A percentile compares a stretch with the other conserved stretches of the same genome.
Conservation (phyloP, 2,113 vertebrate genomes). For the Nibea albiflora region DNA sequence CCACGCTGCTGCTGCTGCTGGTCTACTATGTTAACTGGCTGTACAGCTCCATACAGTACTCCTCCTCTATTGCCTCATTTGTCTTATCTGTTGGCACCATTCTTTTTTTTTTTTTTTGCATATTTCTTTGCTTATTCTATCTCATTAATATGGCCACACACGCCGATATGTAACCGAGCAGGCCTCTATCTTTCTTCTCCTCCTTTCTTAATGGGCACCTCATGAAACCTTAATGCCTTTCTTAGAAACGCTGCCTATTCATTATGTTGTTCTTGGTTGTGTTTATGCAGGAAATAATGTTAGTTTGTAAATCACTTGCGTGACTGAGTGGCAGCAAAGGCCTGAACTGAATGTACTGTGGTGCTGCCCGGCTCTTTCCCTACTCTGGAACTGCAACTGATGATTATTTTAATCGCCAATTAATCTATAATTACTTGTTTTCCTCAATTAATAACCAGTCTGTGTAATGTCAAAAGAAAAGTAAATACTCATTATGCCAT, state of each 20-base stretch:
- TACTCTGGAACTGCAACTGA: background rate
- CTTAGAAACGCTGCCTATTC: constrained; percentile 26
- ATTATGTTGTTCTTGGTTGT: constrained; percentile 34
- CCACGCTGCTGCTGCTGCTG: constrained; percentile 22
- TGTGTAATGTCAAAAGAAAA: constrained; percentile 10
- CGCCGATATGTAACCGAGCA: constrained; percentile 27
- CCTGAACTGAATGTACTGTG: background rate
- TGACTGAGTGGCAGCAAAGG: background rate
- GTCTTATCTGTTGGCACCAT: constrained; percentile 37
- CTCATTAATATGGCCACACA: constrained; percentile 5
- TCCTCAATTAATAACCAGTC: background rate
- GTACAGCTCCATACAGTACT: background rate
- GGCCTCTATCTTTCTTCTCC: constrained; percentile 20
- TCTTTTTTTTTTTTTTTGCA: constrained; percentile 55
- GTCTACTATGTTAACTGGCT: constrained; percentile 15
- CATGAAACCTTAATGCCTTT: constrained; percentile 58
- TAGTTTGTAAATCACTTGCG: constrained; percentile 28
- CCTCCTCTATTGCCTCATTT: constrained; percentile 5
- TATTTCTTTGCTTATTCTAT: constrained; percentile 24
- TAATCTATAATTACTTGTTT: constrained; percentile 10
- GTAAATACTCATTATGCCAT: too few relatives aligned
- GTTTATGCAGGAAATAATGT: constrained; percentile 28
- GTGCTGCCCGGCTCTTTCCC: background rate
- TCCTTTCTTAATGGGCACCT: constrained; percentile 40
- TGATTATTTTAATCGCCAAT: constrained; percentile 31